Percentiles rank a stretch among this genome's conserved stretches.
These are phyloP conservation scores for Gambusia yucatana DNA, from an alignment of 2,797 vertebrate genomes.

Conservation along the genomic window DNA sequence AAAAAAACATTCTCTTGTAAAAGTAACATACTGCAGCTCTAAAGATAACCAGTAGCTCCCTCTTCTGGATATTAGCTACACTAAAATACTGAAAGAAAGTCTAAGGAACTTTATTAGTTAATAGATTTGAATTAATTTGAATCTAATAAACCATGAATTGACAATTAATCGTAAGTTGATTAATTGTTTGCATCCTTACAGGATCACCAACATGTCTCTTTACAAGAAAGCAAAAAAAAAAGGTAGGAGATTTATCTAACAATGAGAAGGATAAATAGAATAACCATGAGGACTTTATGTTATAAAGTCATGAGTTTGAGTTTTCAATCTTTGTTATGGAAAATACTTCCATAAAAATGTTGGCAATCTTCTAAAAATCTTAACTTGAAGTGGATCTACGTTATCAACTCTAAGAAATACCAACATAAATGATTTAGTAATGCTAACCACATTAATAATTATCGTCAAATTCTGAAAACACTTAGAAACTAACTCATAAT, in stretches of 20 bases:
- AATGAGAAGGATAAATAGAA: not conserved
- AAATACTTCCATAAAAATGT: no score
- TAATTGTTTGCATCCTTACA: no score
- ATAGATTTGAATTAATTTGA: not conserved
- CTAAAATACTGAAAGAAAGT: not conserved
- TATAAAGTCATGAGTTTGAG: no score
- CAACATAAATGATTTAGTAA: not conserved
- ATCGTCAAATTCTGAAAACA: not conserved
- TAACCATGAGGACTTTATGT: not conserved
- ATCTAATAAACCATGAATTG: not conserved
- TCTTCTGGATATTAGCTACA: not conserved
- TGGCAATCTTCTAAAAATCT: no score
- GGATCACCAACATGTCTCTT: not conserved
- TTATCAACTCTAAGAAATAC: not conserved
- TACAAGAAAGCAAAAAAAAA: not conserved
- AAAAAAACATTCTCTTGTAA: no score
- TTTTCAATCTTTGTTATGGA: no score
- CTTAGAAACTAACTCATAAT: not conserved
- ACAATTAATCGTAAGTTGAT: not conserved
- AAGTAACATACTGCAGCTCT: not conserved
- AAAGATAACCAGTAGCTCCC: not conserved
- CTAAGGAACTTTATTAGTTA: not conserved
- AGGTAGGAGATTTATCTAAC: not conserved
- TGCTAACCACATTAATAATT: not conserved
- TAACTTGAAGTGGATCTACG: not conserved